A percentile compares a stretch with the other conserved stretches of the same genome.
Conservation (phyloP, 2,888 invertebrate species). For the Euzophera pinguis region DNA sequence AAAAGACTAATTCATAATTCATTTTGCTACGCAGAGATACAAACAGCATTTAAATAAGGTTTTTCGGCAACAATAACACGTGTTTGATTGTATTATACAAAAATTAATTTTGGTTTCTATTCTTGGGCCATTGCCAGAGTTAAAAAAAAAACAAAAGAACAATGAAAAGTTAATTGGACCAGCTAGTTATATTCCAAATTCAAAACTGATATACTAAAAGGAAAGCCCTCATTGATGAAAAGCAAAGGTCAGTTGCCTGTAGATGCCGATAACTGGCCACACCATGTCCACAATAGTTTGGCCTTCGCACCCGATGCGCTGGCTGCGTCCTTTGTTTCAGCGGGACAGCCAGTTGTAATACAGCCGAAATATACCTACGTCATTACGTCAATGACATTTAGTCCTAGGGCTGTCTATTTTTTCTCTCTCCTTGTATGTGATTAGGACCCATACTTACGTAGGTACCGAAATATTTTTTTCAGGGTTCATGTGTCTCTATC, state of each 20-base stretch:
- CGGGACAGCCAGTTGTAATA: slow-evolving; percentile 16
- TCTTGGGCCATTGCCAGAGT: neutral
- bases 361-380: slow-evolving; percentile 48
- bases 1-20: no score
- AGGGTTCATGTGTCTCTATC: no score
- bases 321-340: slow-evolving; percentile 66
- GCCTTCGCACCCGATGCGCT: slow-evolving; percentile 72
- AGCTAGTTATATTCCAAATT: neutral
- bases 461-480: no score
- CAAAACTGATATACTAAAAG: slow-evolving; percentile 18
- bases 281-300: slow-evolving; percentile 49
- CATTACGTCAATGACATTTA: slow-evolving; percentile 63
- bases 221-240: slow-evolving; percentile 15
- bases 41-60: no score
- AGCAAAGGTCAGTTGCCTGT: slow-evolving; percentile 66
- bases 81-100: no score
- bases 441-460: no score
- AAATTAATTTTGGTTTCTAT: neutral
- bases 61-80: no score
- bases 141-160: neutral
- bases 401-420: neutral
- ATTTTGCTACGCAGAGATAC: no score
- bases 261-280: slow-evolving; percentile 31
- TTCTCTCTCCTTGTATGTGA: neutral
- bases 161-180: neutral